Base-by-base conservation (phyloP, 2,113 vertebrate genomes). In the Misgurnus mizolepis region DNA sequence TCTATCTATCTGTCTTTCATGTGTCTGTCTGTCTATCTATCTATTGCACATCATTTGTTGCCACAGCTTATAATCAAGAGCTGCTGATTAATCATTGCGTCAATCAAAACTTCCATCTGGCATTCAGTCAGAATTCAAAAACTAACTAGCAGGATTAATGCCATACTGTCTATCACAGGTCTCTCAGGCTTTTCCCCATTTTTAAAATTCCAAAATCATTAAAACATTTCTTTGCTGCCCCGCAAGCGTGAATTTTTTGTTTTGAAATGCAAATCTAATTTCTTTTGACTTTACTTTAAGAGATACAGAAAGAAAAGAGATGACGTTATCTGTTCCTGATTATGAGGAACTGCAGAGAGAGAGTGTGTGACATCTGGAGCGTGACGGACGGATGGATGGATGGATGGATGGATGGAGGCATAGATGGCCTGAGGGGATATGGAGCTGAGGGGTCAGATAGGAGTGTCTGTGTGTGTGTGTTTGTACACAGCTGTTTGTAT, bases 401-500 rank as follows among this genome's bases (percentile, higher is more conserved):
- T n/a, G n/a, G n/a, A n/a, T n/a, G n/a, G n/a, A n/a, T 71, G 15
- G 27, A 55, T 39, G 67, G 50, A 71, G 69, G 78, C 68, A 55
- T 71, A 64, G 67, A 79, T 71, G 49, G 43, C 78, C 78, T 65
- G n/a, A 69, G 78, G 78, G 47, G 17, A 17, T 14, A 49, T 17
- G 41, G 10, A 64, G 47, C 78, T 71, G 67, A 49, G 71, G 49
- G 69, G 58, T 64, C 22, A 79, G 43, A 60, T 69, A 40, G 55
- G 53, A 77, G 7, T 55, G n/a, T 67, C 17, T 17, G 78, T 50
- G 55, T 69, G 65, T 68, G 50, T 22, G 22, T 22, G 22, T 69
- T 11, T 47, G 39, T 83, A 71, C 56, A 45, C 62, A 74, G 55
- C 69, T 82, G 56, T 71, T 66, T 45, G 58, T 71, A 64, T 64